Evolutionary conservation across 2,113 vertebrate species (phyloP).

Genomic region (Trogon melanurus): DNA sequence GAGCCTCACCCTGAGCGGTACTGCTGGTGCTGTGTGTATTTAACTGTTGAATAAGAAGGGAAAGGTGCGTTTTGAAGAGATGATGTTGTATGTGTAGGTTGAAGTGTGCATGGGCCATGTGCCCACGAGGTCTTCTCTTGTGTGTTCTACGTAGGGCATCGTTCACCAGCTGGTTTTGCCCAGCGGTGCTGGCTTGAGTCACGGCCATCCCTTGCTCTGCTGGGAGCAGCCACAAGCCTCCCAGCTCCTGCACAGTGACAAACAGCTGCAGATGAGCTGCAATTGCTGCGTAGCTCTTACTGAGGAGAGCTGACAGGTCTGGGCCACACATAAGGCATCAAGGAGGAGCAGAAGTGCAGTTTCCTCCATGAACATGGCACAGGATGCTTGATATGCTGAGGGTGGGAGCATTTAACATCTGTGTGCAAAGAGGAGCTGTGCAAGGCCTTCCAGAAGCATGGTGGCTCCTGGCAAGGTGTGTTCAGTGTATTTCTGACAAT

Average conservation of each 20-base stretch:
- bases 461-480: background rate
- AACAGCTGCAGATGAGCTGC: rapidly evolving
- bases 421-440: background rate
- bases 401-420: background rate
- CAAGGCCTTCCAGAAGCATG: background rate
- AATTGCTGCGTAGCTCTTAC: background rate
- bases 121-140: background rate
- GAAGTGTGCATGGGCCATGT: background rate
- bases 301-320: background rate
- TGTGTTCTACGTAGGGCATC: rapidly evolving
- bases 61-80: background rate
- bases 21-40: background rate
- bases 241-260: background rate
- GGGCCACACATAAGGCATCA: background rate
- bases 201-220: rapidly evolving
- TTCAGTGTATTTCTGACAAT: background rate
- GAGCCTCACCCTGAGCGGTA: background rate
- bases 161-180: background rate
- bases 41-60: background rate
- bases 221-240: rapidly evolving
- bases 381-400: background rate
- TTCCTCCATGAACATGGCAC: background rate
- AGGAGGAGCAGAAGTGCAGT: background rate
- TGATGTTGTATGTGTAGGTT: rapidly evolving
- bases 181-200: background rate